phyloP scores from a whole-genome alignment of 2,113 vertebrate species.

The Alosa alosa region DNA sequence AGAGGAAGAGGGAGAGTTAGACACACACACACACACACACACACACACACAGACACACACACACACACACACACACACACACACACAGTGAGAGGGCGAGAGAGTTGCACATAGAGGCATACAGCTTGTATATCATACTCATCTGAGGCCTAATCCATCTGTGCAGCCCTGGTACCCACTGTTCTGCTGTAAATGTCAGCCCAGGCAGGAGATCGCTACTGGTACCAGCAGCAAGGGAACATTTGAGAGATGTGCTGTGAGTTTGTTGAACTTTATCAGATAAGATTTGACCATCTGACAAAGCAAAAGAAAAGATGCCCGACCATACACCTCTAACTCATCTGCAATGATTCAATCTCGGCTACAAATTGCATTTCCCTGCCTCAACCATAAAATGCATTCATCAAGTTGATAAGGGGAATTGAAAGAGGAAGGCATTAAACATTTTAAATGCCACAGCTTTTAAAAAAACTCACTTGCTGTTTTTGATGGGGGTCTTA shows the following conservation, averaged over 20 bases:
- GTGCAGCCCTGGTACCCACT: constrained; percentile 21
- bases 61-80: neutral
- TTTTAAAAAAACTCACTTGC: neutral
- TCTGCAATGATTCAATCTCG: neutral
- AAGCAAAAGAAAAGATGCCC: neutral
- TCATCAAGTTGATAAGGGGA: constrained; percentile 7
- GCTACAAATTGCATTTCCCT: neutral
- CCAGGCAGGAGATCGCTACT: constrained; percentile 19
- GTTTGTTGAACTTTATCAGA: neutral
- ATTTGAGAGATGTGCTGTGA: neutral
- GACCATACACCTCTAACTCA: neutral
- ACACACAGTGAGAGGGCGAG: too few species aligned
- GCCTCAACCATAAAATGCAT: constrained; percentile 18
- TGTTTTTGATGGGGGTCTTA: neutral
- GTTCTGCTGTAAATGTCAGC: constrained; percentile 47
- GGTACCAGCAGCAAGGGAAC: constrained; percentile 7
- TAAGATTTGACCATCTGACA: neutral
- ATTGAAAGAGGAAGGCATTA: constrained; percentile 22
- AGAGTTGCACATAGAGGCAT: neutral
- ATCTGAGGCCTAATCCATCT: constrained; percentile 39
- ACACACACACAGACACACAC: constrained; percentile 17
- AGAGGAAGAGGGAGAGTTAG: neutral
- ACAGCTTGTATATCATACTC: neutral
- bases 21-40: constrained; percentile 16
- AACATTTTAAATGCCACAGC: constrained; percentile 27